Evolutionary conservation across 2,888 invertebrate species (phyloP).

Genomic region (Acanthoscelides obtectus): DNA sequence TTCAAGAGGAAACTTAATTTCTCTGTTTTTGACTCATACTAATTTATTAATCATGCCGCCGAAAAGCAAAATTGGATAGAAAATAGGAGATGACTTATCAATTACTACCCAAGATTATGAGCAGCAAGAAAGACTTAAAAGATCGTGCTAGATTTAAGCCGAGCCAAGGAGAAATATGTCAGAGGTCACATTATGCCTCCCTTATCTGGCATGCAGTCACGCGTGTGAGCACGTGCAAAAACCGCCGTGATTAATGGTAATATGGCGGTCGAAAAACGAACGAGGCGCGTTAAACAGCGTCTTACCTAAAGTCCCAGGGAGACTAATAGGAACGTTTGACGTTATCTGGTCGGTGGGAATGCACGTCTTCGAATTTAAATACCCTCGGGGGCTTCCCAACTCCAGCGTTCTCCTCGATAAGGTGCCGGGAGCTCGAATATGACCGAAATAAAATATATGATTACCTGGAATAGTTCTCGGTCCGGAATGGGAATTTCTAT

Average conservation of each 20-base stretch:
- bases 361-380: conserved; percentile 46
- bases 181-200: background rate
- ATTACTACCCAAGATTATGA: no score
- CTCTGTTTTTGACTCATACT: no score
- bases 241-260: conserved; percentile 25
- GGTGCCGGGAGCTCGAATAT: conserved; percentile 40
- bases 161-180: no score
- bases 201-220: background rate
- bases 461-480: conserved; percentile 36
- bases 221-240: conserved; percentile 17
- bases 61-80: no score
- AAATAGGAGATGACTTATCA: no score
- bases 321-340: conserved; percentile 44
- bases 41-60: no score
- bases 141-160: no score
- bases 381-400: conserved; percentile 38
- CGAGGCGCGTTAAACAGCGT: conserved; percentile 26
- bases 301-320: conserved; percentile 40
- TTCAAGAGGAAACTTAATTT: no score
- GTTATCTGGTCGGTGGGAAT: conserved; percentile 42
- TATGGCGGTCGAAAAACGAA: conserved; percentile 26
- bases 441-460: conserved; percentile 44
- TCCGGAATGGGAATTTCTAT: conserved; percentile 41
- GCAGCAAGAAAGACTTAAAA: no score
- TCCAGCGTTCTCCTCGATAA: conserved; percentile 37